These are phyloP conservation scores for Puntigrus tetrazona DNA, from an alignment of 2,113 vertebrate species.

Conservation along the genomic window DNA sequence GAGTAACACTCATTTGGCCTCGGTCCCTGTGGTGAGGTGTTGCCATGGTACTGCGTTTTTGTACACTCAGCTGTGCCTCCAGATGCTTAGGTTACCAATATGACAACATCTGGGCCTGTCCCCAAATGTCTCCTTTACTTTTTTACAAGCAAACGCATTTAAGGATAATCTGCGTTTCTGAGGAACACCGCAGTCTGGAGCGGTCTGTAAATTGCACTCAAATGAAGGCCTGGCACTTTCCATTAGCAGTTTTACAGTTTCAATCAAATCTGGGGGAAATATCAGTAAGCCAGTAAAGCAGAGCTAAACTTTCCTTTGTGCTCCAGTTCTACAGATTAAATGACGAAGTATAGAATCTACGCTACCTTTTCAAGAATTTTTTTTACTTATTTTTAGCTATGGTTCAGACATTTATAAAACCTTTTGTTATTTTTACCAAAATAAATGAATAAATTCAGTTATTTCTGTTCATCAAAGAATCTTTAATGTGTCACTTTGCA, in stretches of 20 bases:
- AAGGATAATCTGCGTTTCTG: conserved; percentile 45
- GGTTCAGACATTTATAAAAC: no score
- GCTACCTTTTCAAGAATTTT: background rate
- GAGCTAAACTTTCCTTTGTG: conserved; percentile 27
- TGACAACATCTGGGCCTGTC: conserved; percentile 48
- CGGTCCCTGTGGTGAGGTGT: background rate
- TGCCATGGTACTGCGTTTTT: background rate
- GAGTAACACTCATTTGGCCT: conserved; percentile 21
- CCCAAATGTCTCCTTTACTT: conserved; percentile 50
- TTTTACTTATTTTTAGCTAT: background rate
- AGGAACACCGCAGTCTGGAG: conserved; percentile 28
- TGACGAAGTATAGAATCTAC: background rate
- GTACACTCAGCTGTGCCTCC: conserved; percentile 33
- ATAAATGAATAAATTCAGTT: no score
- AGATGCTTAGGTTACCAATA: conserved; percentile 42
- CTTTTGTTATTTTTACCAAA: no score
- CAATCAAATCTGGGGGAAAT: conserved; percentile 55
- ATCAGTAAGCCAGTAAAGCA: conserved; percentile 40
- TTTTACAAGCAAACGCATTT: conserved; percentile 43
- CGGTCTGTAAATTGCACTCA: conserved; percentile 45
- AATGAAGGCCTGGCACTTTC: conserved; percentile 47
- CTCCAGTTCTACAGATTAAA: conserved; percentile 16
- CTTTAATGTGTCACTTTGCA: background rate
- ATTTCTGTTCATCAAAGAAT: background rate
- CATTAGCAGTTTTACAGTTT: conserved; percentile 52